Evolutionary conservation across 2,888 invertebrate genomes (phyloP).

Genomic region (Campoletis raptor): DNA sequence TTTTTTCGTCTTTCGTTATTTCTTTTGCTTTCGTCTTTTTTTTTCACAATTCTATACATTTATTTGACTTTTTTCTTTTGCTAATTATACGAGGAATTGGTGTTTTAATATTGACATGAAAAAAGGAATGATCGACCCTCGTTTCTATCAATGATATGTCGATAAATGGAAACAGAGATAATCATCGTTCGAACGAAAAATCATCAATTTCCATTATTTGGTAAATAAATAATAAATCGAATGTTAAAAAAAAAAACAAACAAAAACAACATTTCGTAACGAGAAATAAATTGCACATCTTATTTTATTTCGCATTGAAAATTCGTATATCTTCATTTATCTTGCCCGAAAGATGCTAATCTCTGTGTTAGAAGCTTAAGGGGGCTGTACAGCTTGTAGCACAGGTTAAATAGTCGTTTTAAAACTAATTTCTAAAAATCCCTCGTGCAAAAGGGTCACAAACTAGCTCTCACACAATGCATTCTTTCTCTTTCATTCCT

Average conservation of each 20-base stretch:
- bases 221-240: neutral
- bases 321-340: neutral
- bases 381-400: slow-evolving; percentile 61
- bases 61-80: slow-evolving; percentile 14
- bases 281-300: neutral
- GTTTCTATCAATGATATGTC: slow-evolving; percentile 46
- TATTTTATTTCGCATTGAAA: neutral
- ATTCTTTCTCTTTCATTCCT: slow-evolving; percentile 16
- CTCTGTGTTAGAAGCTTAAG: slow-evolving; percentile 50
- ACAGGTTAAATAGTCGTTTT: slow-evolving; percentile 8
- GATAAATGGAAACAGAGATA: slow-evolving; percentile 8
- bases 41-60: slow-evolving; percentile 28
- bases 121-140: neutral
- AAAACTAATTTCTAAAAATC: slow-evolving; percentile 30
- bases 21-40: neutral
- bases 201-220: neutral
- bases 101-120: slow-evolving; percentile 2
- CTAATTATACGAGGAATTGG: slow-evolving; percentile 1
- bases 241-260: neutral
- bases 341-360: slow-evolving; percentile 22
- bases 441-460: slow-evolving; percentile 15
- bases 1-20: neutral
- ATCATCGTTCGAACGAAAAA: slow-evolving; percentile 39
- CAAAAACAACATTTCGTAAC: neutral
- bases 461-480: slow-evolving; percentile 11